A percentile compares a stretch with the other conserved stretches of the same genome.
Evolutionary conservation across 2,113 vertebrate species (phyloP).

Genomic region (Passerina amoena): DNA sequence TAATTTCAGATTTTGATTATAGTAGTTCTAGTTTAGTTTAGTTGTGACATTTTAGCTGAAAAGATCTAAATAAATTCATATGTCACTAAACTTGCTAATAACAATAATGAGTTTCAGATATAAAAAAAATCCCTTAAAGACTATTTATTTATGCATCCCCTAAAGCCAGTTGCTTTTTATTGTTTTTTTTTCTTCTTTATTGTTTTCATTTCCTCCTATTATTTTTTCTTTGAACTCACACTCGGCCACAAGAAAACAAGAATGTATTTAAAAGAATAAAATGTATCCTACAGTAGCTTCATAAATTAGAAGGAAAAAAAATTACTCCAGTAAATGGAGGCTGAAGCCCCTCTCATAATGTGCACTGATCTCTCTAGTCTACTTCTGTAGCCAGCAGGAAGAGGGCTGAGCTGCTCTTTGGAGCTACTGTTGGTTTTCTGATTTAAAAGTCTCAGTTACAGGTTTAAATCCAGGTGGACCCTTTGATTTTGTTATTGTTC

Average conservation of each 20-base stretch:
- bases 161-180: background rate
- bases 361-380: background rate
- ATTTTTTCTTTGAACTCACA: background rate
- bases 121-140: background rate
- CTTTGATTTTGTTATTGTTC: background rate
- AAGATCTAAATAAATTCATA: background rate
- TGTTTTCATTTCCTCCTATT: background rate
- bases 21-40: background rate
- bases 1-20: background rate
- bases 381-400: background rate
- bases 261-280: background rate
- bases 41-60: background rate
- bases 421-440: background rate
- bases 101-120: background rate
- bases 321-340: background rate
- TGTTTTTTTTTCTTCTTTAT: background rate
- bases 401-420: background rate
- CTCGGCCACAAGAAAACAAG: background rate
- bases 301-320: background rate
- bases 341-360: background rate
- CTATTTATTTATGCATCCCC: background rate
- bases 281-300: background rate
- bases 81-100: background rate
- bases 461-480: accelerated
- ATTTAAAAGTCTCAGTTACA: background rate